Base-by-base conservation (phyloP, 2,888 invertebrate species). In the Lasioglossum zephyrum region DNA sequence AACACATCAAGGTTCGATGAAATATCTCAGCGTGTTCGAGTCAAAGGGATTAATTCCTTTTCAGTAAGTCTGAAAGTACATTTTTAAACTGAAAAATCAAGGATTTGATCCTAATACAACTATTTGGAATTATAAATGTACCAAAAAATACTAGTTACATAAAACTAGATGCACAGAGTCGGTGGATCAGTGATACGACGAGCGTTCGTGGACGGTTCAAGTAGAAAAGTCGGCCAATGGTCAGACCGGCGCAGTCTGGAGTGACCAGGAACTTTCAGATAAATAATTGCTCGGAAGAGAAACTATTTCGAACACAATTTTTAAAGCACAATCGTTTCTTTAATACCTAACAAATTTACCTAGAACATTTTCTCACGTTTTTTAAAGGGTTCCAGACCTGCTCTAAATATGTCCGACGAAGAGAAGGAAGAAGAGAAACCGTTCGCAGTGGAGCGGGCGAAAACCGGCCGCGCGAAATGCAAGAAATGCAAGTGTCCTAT, bases 401-500 rank as follows among this genome's bases (percentile, higher is more conserved):
- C 26, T 26, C n/a, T 4, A 11, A 39, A 22, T 73, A 95, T 95
- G 95, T 94, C 95, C 41, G 95, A 95, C 85, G 92, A 87, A 3
- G 95, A 95, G 73, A 87, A 91, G 44, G 92, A 91, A 3, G 91
- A 91, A n/a, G 96, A 96, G 87, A 96, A 96, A 89, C 96, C 96
- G 9, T 98, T 97, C 95, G 96, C 96, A 80, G 96, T 97, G 16
- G 98, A 98, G 90, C 96, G 97, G 87, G 98, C 98, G 0, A 98
- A 98, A 95, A 96, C 97, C 18, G 97, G 97, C 0, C 96, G 97
- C 76, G 97, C 98, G 0, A 96, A 97, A 22, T 99, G 99, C 93
- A 98, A 98, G 95, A 98, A 97, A 92, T 99, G 98, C 95, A 98
- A 98, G 95, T 96, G 96, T 84, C 97, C 97, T 92, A 97, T 98